phyloP scores from a whole-genome alignment of 2,888 invertebrate genomes.

The Tubulanus polymorphus region DNA sequence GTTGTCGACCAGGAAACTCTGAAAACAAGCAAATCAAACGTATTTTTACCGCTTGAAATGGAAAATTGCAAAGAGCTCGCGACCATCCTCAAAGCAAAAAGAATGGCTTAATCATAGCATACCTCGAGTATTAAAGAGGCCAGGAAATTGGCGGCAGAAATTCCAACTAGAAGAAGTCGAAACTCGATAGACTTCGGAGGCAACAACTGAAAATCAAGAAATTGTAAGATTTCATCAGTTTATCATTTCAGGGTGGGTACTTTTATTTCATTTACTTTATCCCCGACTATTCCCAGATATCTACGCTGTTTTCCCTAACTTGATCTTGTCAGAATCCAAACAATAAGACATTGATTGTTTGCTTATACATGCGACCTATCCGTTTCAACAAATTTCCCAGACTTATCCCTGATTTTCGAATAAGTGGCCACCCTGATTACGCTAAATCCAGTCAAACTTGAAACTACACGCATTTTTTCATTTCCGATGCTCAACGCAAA shows the following conservation, averaged over 20 bases:
- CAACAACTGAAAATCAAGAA: constrained; percentile 36
- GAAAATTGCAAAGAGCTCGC: too few species aligned
- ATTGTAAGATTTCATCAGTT: too few species aligned
- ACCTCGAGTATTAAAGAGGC: constrained; percentile 57
- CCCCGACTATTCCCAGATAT: too few species aligned
- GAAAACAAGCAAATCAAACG: constrained; percentile 9
- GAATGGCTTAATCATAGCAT: constrained; percentile 8
- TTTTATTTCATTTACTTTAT: not conserved
- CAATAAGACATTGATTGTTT: not conserved
- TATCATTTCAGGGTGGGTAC: not conserved
- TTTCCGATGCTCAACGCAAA: not conserved
- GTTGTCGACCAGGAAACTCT: constrained; percentile 37
- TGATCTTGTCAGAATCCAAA: too few species aligned
- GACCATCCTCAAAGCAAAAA: too few species aligned
- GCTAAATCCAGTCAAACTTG: too few species aligned
- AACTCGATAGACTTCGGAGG: constrained; percentile 54
- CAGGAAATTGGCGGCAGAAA: constrained; percentile 56
- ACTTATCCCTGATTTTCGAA: too few species aligned
- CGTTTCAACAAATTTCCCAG: too few species aligned
- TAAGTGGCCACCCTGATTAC: too few species aligned
- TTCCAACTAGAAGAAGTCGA: constrained; percentile 59
- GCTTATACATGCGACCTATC: not conserved
- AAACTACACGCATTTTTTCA: too few species aligned
- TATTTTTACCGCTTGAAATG: not conserved
- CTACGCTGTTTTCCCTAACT: too few species aligned